Percentiles rank a stretch among this genome's conserved stretches.
Evolutionary conservation across 1,140 invertebrate species (phyloP).

Genomic region (Akabosia matsudoensis): DNA sequence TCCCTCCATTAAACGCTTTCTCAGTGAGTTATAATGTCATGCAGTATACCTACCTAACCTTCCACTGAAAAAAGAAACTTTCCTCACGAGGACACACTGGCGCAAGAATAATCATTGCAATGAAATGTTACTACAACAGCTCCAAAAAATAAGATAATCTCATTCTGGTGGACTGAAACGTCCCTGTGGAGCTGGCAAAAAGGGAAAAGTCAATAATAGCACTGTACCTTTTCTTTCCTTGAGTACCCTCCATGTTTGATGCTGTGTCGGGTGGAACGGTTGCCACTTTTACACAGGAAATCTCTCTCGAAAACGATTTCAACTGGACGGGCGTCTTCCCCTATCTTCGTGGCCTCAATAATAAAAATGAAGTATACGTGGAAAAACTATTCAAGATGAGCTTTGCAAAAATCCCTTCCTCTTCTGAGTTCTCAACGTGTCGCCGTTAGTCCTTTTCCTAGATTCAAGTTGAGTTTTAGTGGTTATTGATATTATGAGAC

Average conservation of each 20-base stretch:
- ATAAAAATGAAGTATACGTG: background rate
- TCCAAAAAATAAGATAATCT: background rate
- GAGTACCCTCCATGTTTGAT: background rate
- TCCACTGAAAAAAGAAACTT: background rate
- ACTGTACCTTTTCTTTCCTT: background rate
- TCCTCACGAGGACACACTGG: background rate
- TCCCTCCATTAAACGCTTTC: too few species aligned
- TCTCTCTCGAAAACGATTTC: background rate
- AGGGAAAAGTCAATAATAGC: background rate
- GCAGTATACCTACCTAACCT: background rate
- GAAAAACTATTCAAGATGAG: background rate
- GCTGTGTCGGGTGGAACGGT: too few species aligned
- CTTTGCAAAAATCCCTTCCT: background rate
- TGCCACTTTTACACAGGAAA: background rate
- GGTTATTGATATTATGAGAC: too few species aligned
- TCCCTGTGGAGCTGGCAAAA: background rate
- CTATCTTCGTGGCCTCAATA: background rate
- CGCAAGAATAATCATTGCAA: background rate
- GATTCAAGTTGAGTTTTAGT: too few species aligned
- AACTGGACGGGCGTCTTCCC: background rate
- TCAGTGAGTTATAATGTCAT: background rate
- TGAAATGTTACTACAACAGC: background rate
- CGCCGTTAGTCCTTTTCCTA: too few species aligned
- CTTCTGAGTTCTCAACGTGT: background rate
- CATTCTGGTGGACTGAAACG: too few species aligned